Percentiles rank a stretch among this genome's conserved stretches.
Conservation (phyloP, 2,113 vertebrate genomes). For the Daboia siamensis region DNA sequence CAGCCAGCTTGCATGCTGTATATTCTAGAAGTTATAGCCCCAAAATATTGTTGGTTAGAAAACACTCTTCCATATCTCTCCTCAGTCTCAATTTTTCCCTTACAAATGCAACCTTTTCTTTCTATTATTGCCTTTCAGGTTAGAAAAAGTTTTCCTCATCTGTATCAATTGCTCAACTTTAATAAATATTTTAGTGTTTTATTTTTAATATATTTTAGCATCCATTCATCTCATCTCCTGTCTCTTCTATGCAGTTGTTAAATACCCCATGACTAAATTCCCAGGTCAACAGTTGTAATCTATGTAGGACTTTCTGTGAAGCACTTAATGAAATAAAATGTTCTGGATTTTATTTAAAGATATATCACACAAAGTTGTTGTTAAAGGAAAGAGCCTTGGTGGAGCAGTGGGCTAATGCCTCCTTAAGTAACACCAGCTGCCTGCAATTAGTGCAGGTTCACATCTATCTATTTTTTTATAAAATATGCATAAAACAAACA, state of each 20-base stretch:
- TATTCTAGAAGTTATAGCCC: not conserved
- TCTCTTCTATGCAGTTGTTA: not conserved
- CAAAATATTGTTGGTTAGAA: not conserved
- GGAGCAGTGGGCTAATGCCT: too few species aligned
- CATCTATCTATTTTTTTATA: too few species aligned
- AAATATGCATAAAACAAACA: not conserved
- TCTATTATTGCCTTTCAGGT: not conserved
- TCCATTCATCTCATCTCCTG: not conserved
- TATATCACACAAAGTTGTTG: not conserved
- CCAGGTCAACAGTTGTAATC: not conserved
- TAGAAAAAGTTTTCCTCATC: not conserved
- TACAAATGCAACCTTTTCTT: not conserved
- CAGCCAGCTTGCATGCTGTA: not conserved
- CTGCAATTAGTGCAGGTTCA: too few species aligned
- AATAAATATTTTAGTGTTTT: not conserved
- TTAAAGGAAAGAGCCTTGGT: too few species aligned
- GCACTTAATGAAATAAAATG: not conserved
- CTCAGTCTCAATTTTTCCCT: too few species aligned
- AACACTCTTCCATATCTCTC: not conserved
- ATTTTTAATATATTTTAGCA: not conserved
- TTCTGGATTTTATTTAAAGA: not conserved
- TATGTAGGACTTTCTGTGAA: not conserved
- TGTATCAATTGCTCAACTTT: not conserved
- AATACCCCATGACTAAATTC: not conserved
- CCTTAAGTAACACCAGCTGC: too few species aligned